Evolutionary conservation across 2,888 invertebrate species (phyloP).

Genomic region (Monochamus alternatus): DNA sequence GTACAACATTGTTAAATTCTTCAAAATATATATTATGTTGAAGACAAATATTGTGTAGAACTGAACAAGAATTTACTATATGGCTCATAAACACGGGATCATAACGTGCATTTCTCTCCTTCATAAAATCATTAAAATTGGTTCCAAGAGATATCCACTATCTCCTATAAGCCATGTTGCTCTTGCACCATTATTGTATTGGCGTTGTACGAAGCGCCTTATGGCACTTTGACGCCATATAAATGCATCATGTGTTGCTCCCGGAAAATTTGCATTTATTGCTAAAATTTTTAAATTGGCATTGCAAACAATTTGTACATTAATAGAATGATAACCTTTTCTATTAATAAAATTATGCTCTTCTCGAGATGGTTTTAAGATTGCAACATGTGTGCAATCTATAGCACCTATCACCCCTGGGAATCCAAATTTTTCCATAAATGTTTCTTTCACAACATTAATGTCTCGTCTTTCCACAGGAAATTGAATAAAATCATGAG

Average conservation of each 20-base stretch:
- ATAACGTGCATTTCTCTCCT: too few relatives aligned
- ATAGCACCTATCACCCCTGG: constrained; percentile 7
- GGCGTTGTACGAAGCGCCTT: not conserved
- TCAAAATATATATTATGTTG: too few relatives aligned
- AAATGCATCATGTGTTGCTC: constrained; percentile 14
- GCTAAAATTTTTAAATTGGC: not conserved
- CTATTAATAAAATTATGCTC: constrained; percentile 2
- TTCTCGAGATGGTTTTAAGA: not conserved
- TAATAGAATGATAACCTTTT: not conserved
- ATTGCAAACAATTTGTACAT: not conserved
- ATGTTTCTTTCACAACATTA: not conserved
- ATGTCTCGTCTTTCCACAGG: not conserved
- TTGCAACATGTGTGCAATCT: not conserved
- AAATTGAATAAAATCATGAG: not conserved
- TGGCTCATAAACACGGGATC: too few relatives aligned
- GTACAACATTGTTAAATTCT: too few relatives aligned
- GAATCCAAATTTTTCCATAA: constrained; percentile 2
- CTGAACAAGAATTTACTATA: too few relatives aligned
- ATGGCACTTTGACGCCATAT: not conserved
- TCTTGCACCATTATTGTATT: not conserved
- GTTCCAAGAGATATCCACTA: not conserved
- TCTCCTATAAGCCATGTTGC: constrained; percentile 4
- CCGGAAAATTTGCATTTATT: not conserved
- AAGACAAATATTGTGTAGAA: too few relatives aligned
- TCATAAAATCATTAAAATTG: too few relatives aligned